Conservation (phyloP, 2,888 invertebrate genomes). For the Aplocera efformata region DNA sequence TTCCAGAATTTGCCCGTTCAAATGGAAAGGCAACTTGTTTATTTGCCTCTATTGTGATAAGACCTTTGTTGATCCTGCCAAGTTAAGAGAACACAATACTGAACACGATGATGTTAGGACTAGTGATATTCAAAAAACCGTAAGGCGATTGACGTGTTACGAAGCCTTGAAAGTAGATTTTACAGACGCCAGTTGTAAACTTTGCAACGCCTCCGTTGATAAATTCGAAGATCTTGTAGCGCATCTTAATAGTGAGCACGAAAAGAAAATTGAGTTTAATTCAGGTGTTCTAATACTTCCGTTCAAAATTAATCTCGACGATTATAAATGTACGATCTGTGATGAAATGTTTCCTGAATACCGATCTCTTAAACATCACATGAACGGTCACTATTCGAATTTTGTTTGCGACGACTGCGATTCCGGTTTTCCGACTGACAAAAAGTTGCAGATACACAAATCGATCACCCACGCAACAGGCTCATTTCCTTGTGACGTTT, state of each 20-base stretch:
- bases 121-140: too few species aligned
- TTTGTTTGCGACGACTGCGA: constrained; percentile 44
- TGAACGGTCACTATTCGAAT: constrained; percentile 49
- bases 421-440: constrained; percentile 22
- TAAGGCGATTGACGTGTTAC: too few species aligned
- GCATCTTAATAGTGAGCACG: constrained; percentile 14
- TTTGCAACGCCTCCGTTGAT: constrained; percentile 7
- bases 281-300: constrained; percentile 9
- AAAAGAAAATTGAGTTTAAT: constrained; percentile 1
- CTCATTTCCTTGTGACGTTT: constrained; percentile 60
- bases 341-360: constrained; percentile 3
- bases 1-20: constrained; percentile 1
- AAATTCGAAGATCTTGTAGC: constrained; percentile 2
- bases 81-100: constrained; percentile 3
- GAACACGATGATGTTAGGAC: constrained; percentile 9
- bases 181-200: constrained; percentile 12
- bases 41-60: constrained; percentile 41
- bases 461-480: constrained; percentile 32
- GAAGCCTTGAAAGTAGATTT: constrained; percentile 13
- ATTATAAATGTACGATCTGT: constrained; percentile 9
- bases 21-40: constrained; percentile 26
- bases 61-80: constrained; percentile 29
- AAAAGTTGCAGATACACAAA: constrained; percentile 9
- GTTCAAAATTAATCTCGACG: constrained; percentile 6
- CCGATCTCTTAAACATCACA: constrained; percentile 37